Percentiles rank a stretch among this genome's conserved stretches.
phyloP scores from a whole-genome alignment of 2,888 invertebrate genomes.

The Dryomyza anilis region DNA sequence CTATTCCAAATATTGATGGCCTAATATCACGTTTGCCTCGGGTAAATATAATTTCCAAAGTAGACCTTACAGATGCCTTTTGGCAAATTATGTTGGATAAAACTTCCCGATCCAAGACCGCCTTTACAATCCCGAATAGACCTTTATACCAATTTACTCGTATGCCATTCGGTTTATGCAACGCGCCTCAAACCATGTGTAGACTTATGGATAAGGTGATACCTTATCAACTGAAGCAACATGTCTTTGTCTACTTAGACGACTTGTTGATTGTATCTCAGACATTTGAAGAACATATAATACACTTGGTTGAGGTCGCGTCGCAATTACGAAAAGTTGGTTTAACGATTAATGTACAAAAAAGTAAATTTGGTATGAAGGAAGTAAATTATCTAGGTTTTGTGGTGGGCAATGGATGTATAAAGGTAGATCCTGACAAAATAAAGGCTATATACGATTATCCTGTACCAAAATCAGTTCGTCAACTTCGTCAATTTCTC shows the following conservation, averaged over 20 bases:
- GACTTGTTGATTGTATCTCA: not conserved
- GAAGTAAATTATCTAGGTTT: constrained; percentile 11
- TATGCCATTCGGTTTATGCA: not conserved
- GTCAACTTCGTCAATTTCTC: constrained; percentile 8
- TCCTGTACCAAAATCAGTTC: constrained; percentile 15
- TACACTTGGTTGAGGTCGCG: not conserved
- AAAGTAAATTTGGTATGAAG: too few relatives aligned
- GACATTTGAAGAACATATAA: not conserved
- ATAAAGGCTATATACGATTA: constrained; percentile 3
- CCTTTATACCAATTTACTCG: not conserved
- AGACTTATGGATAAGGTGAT: too few relatives aligned
- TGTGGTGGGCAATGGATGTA: constrained; percentile 1
- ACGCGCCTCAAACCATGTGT: too few relatives aligned
- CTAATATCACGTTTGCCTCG: not conserved
- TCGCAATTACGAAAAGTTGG: not conserved
- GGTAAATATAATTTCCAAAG: not conserved
- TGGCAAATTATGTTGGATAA: not conserved
- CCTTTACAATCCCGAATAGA: not conserved
- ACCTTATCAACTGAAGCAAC: too few relatives aligned
- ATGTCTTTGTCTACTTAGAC: constrained; percentile 2
- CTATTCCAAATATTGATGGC: not conserved
- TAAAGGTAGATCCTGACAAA: constrained; percentile 13
- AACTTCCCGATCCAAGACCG: not conserved
- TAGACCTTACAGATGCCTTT: constrained; percentile 9
- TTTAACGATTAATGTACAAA: too few relatives aligned